Evolutionary conservation across 2,113 vertebrate genomes (phyloP), one percentile per base, ranked within the genome.

Genomic region (Hyperopisus bebe): DNA sequence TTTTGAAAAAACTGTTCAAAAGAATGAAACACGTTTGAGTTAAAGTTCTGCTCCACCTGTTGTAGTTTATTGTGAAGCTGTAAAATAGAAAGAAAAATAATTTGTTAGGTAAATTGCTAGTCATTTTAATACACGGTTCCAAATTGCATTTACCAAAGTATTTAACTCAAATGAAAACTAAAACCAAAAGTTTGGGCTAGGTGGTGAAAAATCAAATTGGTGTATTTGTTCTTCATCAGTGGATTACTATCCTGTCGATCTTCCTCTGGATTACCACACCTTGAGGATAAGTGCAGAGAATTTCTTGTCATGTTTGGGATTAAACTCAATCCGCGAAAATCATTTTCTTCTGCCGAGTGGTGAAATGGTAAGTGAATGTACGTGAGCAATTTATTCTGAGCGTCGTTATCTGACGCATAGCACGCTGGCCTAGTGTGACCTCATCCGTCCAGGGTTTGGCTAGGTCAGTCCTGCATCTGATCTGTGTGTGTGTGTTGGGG

Each of bases 201-300:
- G 35, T 15, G 74, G 13, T 35, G 15, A 77, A 77, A 39, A 50
- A 62, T 53, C 11, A 9, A 10, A 46, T 31, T 55, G 15, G 62
- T 50, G 5, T 55, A 15, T 84, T 13, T 62, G 8, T 27, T 84
- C 46, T 35, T 88, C 74, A 21, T 31, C 21, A 88, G 86, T 44
- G 39, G 15, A 87, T 80, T 44, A 19, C 74, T 90, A 88, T 24
- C 90, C 90, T 9, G 90, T 90, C 21, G 90, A 90, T 80, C 48
- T 82, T 21, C 35, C 70, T 11, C 15, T 88, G 62, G 62, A 86
- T 39, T 90, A 88, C 70, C 9, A 48, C 31, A 47, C 39, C n/a
- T 13, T 90, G 74, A 88, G 35, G 90, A 90, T 11, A 51, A 88
- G 21, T n/a, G 44, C 86, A 39, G 90, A 88, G 9, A 48, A 83